Evolutionary conservation across 2,113 vertebrate genomes (phyloP).

Genomic region (Alethe diademata): DNA sequence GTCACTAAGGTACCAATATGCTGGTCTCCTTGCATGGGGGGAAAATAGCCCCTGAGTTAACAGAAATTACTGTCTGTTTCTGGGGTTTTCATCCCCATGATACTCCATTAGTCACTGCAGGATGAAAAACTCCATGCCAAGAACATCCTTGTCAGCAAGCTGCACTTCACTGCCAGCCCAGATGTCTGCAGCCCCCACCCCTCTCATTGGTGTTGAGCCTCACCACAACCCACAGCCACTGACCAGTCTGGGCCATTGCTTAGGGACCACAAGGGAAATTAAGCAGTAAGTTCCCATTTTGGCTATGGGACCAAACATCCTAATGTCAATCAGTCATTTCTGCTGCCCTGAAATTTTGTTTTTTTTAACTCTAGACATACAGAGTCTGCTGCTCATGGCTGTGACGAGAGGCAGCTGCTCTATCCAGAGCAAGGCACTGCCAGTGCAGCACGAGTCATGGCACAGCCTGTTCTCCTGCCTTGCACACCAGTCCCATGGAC

Average conservation of each 20-base stretch:
- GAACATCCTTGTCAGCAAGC: background rate
- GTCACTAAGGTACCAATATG: background rate
- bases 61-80: background rate
- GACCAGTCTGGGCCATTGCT: background rate
- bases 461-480: background rate
- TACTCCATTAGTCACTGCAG: background rate
- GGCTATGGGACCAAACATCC: background rate
- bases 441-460: accelerated
- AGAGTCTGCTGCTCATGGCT: background rate
- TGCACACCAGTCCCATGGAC: background rate
- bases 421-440: background rate
- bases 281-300: background rate
- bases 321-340: background rate
- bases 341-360: background rate
- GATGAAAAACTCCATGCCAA: background rate
- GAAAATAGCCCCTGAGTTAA: background rate
- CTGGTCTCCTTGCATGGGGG: background rate
- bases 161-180: background rate
- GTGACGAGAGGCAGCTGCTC: background rate
- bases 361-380: background rate
- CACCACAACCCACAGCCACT: accelerated
- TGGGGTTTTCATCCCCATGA: background rate
- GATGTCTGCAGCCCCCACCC: background rate
- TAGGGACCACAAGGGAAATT: accelerated
- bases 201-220: accelerated